These are phyloP conservation scores for Sporophila hypoxantha DNA, from an alignment of 2,113 vertebrate species.

Conservation along the genomic window DNA sequence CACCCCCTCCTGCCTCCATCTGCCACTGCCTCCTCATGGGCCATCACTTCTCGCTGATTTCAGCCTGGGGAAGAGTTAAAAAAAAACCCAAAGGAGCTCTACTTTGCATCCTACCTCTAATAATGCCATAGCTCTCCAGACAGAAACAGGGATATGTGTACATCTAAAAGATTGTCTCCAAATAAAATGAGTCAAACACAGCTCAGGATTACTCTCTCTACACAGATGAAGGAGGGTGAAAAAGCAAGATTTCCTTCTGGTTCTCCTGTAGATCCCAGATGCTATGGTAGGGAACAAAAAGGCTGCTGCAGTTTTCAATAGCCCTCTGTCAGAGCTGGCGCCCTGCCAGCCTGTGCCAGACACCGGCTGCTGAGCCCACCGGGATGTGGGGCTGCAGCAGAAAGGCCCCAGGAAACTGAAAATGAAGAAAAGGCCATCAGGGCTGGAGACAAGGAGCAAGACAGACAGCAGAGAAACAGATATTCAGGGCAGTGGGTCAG, in stretches of 20 bases:
- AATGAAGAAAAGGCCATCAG: neutral
- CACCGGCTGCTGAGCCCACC: neutral
- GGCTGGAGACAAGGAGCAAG: neutral
- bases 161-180: neutral
- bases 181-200: rapidly evolving
- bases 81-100: neutral
- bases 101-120: neutral
- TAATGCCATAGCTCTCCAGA: neutral
- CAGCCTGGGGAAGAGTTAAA: neutral
- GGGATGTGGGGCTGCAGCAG: rapidly evolving
- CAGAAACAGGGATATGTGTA: rapidly evolving
- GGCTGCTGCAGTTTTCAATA: neutral
- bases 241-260: neutral
- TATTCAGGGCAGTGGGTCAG: neutral
- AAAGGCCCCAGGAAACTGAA: neutral
- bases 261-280: neutral
- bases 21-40: neutral
- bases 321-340: neutral
- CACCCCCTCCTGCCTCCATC: neutral
- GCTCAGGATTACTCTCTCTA: neutral
- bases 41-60: neutral
- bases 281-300: neutral
- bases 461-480: neutral
- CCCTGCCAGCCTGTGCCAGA: neutral
- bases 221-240: neutral